Conservation (phyloP, 2,113 vertebrate genomes). For the Micronycteris hirsuta region DNA sequence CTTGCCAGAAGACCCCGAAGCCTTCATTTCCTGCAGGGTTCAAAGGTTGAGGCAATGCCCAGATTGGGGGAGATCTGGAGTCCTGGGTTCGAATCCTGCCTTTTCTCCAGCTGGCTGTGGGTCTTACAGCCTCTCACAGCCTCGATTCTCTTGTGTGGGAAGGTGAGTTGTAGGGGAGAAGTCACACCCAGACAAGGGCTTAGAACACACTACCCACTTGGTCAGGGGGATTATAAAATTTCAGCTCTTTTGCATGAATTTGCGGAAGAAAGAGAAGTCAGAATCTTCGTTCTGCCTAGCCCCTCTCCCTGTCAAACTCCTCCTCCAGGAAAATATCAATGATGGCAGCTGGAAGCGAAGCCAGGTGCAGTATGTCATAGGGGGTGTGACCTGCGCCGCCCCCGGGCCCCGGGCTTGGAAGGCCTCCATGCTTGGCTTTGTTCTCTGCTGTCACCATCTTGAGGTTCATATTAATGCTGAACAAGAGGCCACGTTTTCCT, state of each 20-base stretch:
- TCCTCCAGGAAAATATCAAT: not conserved
- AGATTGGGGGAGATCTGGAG: not conserved
- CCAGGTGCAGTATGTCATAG: fast-evolving
- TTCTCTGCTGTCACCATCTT: not conserved
- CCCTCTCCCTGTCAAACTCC: not conserved
- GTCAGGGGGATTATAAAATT: not conserved
- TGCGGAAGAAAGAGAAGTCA: not conserved
- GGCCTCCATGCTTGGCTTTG: not conserved
- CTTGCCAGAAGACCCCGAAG: not conserved
- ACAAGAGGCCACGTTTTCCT: not conserved
- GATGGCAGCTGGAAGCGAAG: not conserved
- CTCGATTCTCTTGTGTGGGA: not conserved
- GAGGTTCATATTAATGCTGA: not conserved
- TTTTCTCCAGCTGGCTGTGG: not conserved
- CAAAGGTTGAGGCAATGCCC: not conserved
- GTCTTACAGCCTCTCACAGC: not conserved
- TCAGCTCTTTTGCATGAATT: not conserved
- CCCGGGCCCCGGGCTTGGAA: not conserved
- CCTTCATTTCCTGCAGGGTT: not conserved
- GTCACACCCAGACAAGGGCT: too few relatives aligned
- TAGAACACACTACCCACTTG: not conserved
- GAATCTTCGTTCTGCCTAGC: not conserved
- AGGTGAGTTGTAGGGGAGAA: not conserved
- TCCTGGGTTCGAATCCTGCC: not conserved
- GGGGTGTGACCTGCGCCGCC: not conserved